Evolutionary conservation across 2,797 vertebrate genomes (phyloP), one percentile per base, ranked within the genome.

Genomic region (Spinus pinus): DNA sequence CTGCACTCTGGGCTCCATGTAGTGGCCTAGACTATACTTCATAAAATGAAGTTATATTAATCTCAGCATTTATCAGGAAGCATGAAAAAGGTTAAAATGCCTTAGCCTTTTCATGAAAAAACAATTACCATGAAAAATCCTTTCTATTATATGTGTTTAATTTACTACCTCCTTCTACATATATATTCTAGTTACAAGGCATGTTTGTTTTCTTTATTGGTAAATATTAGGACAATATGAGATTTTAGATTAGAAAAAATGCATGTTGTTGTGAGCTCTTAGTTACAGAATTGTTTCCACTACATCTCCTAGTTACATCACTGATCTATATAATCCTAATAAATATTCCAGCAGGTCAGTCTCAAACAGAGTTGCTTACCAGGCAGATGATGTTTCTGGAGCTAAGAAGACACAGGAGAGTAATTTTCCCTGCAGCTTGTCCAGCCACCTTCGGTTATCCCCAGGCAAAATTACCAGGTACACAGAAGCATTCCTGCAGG

Each of bases 191-290:
- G 41, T 80, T 81, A 73, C 13, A 46, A 83, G 23, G 70, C 20
- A 31, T 7, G 9, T 66, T 94, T 78, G 18, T 49, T 79, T 90
- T 60, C 35, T 93, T 84, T 79, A 69, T 70, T 90, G 37, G 46
- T 67, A 92, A 92, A 86, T 62, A 75, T 58, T 79, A 94, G 54
- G 66, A 56, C 14, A 54, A 49, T 31, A 58, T 19, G 33, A 84
- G 51, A 82, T 71, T 73, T 58, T 77, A 94, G 88, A 92, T 79
- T 54, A 82, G 71, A 66, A 93, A 92, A 86, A 94, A 71, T 31
- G 44, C 0, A 14, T 51, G 44, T 27, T 88, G 28, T 15, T 84
- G 41, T 1, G 2, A 90, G 25, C 35, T 75, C 58, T 47, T 49
- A 41, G n/a, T 42, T 88, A 56, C 25, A 81, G 50, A 91, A 86